A percentile compares a stretch with the other conserved stretches of the same genome.
Conservation (phyloP, 2,113 vertebrate genomes). For the Rhabdomys dilectus region DNA sequence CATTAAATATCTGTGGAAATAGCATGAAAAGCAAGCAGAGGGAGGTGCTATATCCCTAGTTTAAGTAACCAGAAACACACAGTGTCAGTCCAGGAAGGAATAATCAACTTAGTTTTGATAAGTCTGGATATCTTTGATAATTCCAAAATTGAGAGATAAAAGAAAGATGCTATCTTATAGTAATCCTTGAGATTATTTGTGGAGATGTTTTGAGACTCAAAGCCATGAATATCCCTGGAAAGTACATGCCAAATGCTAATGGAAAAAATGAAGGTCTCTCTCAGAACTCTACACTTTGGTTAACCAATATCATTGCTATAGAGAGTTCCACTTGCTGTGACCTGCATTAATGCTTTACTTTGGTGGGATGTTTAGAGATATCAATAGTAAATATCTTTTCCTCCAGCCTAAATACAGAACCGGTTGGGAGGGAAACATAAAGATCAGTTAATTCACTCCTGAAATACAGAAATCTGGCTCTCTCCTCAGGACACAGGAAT, state of each 20-base stretch:
- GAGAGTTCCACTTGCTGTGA: too few relatives aligned
- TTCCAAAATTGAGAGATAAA: background rate
- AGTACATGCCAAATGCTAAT: background rate
- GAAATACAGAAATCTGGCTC: background rate
- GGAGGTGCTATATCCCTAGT: too few relatives aligned
- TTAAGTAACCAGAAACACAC: background rate
- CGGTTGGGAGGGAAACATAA: background rate
- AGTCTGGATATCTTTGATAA: background rate
- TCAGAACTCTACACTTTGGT: background rate
- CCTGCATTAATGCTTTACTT: background rate
- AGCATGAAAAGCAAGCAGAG: background rate
- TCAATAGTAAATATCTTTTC: background rate
- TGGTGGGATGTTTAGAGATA: background rate
- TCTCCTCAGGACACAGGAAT: background rate
- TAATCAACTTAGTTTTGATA: background rate
- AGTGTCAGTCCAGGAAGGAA: background rate
- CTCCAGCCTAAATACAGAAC: background rate
- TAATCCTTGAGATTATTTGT: background rate
- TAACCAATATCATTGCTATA: too few relatives aligned
- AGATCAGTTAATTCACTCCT: background rate
- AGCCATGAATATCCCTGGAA: background rate
- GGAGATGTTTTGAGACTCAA: background rate
- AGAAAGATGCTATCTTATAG: background rate
- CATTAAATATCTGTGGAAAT: background rate
- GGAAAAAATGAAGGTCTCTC: background rate